phyloP scores from a whole-genome alignment of 1,140 invertebrate genomes.

The Periplaneta americana region DNA sequence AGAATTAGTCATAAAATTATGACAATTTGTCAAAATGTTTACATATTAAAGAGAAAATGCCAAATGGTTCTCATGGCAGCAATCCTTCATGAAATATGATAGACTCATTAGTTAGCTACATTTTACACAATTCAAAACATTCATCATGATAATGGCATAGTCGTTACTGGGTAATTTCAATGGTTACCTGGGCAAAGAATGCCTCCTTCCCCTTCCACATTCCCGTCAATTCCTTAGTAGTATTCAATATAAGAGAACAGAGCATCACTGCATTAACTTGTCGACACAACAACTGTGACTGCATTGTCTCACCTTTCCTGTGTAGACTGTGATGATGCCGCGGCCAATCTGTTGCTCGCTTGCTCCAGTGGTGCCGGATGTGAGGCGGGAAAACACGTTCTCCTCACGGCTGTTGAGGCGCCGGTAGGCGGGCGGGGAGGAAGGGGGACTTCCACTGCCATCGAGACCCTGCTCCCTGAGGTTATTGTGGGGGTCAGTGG shows the following conservation, averaged over 20 bases:
- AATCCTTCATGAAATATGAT: too few relatives aligned
- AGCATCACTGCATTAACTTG: background rate
- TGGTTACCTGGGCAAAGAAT: too few relatives aligned
- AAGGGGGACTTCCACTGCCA: constrained; percentile 51
- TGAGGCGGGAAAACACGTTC: constrained; percentile 76
- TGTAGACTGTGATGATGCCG: constrained; percentile 59
- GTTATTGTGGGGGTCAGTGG: constrained; percentile 5
- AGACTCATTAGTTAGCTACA: too few relatives aligned
- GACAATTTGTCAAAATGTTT: too few relatives aligned
- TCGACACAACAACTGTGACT: background rate
- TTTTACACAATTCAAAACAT: too few relatives aligned
- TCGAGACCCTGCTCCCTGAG: constrained; percentile 46
- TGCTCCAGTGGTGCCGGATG: constrained; percentile 51
- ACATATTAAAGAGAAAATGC: too few relatives aligned
- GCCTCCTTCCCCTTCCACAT: too few relatives aligned
- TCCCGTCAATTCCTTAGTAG: too few relatives aligned
- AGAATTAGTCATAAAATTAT: too few relatives aligned
- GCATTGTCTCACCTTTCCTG: constrained; percentile 49
- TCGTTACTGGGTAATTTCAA: too few relatives aligned
- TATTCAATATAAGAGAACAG: background rate
- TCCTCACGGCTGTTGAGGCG: constrained; percentile 60
- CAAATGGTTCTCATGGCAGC: too few relatives aligned
- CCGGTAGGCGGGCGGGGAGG: constrained; percentile 57
- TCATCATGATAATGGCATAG: too few relatives aligned
- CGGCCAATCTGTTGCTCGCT: constrained; percentile 49